Base-by-base conservation (phyloP, 2,113 vertebrate genomes). In the Oenanthe oenanthe region DNA sequence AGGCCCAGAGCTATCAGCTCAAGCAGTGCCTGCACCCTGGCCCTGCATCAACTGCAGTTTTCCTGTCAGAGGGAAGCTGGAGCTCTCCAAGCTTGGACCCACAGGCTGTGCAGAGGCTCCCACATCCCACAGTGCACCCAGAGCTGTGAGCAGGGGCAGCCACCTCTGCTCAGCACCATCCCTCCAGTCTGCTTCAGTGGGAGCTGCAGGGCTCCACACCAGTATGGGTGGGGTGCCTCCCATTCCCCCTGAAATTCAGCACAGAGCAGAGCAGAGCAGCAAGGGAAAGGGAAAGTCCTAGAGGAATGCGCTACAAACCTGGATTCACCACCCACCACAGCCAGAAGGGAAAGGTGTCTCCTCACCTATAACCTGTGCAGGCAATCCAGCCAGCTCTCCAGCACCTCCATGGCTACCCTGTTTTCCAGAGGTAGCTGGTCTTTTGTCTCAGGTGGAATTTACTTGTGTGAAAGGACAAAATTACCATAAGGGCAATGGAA, bases 101-200 rank as follows among this genome's bases (percentile, higher is more conserved):
- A 1, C 18, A 2, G 8, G 34, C 22, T 2, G 2, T 8, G 40
- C 50, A 18, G 53, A 15, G 45, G 29, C 12, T 43, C 34, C 42
- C 21, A 21, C 28, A n/a, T 7, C 74, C 17, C 54, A 40, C 14
- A 13, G 5, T 0, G 0, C 3, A 2, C 13, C 42, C 5, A 2
- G 31, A 42, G 67, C n/a, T 1, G 1, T 0, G 3, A 9, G 36
- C 54, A 63, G 0, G 0, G 6, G 31, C 58, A 61, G 36, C 36
- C 38, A 38, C 17, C 14, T 61, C 34, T 1, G 0, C 3, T 32
- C 86, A 68, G 32, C 32, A 58, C 3, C 7, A 4, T 12, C 36
- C 17, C 56, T 13, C 29, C 42, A 20, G 32, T 12, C 45, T 66
- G 42, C 38, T 31, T 18, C 53, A 16, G 0, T 2, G 17, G 3